Evolutionary conservation across 2,888 invertebrate species (phyloP).

Genomic region (Rhingia campestris): DNA sequence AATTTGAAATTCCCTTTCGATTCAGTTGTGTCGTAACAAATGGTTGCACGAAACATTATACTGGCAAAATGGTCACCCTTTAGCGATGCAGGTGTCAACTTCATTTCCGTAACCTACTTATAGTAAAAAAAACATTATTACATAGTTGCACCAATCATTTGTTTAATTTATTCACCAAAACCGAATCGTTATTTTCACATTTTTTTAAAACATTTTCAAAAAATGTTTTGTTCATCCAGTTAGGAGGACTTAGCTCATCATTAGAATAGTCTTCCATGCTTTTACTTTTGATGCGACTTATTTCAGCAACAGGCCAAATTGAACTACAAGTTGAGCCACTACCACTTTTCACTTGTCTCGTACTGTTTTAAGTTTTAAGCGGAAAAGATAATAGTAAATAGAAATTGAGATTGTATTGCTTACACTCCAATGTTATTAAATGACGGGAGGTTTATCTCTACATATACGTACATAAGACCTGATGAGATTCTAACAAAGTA

Average conservation of each 20-base stretch:
- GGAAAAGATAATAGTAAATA: no score
- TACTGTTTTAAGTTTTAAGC: no score
- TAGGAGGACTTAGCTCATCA: constrained; percentile 76
- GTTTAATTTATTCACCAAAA: constrained; percentile 23
- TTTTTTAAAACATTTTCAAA: constrained; percentile 71
- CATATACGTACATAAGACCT: no score
- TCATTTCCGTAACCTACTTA: constrained; percentile 7
- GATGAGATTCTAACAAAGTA: no score
- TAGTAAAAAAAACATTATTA: no score
- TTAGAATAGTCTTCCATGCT: constrained; percentile 60
- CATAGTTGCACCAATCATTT: not conserved
- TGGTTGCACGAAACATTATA: constrained; percentile 76
- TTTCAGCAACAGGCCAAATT: not conserved
- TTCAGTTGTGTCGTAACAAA: constrained; percentile 19
- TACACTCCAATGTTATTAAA: not conserved
- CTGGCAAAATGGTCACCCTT: constrained; percentile 77
- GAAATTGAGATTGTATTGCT: no score
- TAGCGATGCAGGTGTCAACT: constrained; percentile 2
- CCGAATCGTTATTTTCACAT: constrained; percentile 50
- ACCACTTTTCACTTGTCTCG: no score
- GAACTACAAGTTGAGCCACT: no score
- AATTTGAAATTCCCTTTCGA: constrained; percentile 56
- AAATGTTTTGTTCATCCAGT: constrained; percentile 75
- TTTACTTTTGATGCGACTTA: not conserved
- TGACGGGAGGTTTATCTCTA: constrained; percentile 21